Base-by-base conservation (phyloP, 2,113 vertebrate species). In the Xyliphius kryptos region DNA sequence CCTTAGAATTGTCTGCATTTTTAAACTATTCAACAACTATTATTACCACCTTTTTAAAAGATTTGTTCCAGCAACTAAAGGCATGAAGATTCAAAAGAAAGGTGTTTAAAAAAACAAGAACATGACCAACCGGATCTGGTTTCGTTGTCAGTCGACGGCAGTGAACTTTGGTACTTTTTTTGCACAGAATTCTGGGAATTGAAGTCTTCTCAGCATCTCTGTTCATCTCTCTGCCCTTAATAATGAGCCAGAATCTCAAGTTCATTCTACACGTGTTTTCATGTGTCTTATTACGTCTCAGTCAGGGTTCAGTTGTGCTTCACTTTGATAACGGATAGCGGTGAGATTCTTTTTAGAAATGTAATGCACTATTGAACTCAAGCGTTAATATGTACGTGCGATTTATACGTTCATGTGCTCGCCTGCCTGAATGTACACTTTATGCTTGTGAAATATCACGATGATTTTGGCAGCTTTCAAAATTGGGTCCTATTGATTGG, bases 71-170 rank as follows among this genome's bases (percentile, higher is more conserved):
- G n/a, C n/a, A n/a, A n/a, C n/a, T n/a, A n/a, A n/a, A n/a, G n/a
- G n/a, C n/a, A n/a, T n/a, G n/a, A n/a, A n/a, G n/a, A n/a, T n/a
- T n/a, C n/a, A n/a, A n/a, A n/a, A n/a, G n/a, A n/a, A n/a, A n/a
- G n/a, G n/a, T n/a, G n/a, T n/a, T n/a, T n/a, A n/a, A n/a, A n/a
- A n/a, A n/a, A n/a, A 32, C 78, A 56, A 55, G 61, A 74, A 79
- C 76, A 73, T 59, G 74, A 72, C 73, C 21, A 15, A 85, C 82
- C 50, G 67, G 81, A 80, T 84, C 68, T 76, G 64, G 75, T 67
- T 71, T 60, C 16, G 40, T 55, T 69, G 72, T 74, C 60, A 75
- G 72, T 72, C 75, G 76, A 69, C 73, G 66, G 50, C 56, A 65
- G 67, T 67, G 56, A 65, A 71, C 69, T 53, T 63, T 57, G 60